Evolutionary conservation across 2,888 invertebrate species (phyloP).

Genomic region (Falcaria lacertinaria): DNA sequence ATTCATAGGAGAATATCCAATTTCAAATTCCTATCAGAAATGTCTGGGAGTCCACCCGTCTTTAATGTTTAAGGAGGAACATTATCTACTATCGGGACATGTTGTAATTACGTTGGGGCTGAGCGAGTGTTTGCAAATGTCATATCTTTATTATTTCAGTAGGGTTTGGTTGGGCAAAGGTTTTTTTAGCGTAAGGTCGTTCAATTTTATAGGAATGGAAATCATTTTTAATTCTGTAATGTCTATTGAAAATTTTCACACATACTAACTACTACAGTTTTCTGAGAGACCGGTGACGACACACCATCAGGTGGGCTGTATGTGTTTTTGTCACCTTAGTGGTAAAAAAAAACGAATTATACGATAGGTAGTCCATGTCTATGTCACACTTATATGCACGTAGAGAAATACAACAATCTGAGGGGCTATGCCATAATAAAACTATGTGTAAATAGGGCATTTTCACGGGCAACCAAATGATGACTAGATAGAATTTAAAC

Average conservation of each 20-base stretch:
- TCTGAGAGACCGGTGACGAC: no score
- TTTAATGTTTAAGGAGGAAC: conserved; percentile 54
- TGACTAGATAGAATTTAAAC: not conserved
- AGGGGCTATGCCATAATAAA: no score
- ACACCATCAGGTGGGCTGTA: no score
- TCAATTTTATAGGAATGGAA: conserved; percentile 11
- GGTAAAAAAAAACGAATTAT: no score
- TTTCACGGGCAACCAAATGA: no score
- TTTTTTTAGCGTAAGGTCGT: conserved; percentile 10
- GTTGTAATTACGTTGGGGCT: conserved; percentile 49
- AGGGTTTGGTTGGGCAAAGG: conserved; percentile 21
- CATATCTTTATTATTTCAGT: conserved; percentile 45
- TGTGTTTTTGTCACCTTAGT: no score
- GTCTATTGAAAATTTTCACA: conserved; percentile 17
- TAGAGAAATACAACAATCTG: no score
- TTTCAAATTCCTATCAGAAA: conserved; percentile 35
- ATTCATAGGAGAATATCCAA: conserved; percentile 40
- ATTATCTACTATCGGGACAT: conserved; percentile 40
- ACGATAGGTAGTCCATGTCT: no score
- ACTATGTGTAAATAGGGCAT: no score
- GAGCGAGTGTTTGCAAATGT: conserved; percentile 30
- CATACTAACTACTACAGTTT: no score
- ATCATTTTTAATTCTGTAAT: no score
- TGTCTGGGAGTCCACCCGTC: conserved; percentile 32
- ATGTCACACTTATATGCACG: no score